Evolutionary conservation across 1,140 invertebrate genomes (phyloP), one percentile per base, ranked within the genome.

Genomic region (Temnothorax longispinosus): DNA sequence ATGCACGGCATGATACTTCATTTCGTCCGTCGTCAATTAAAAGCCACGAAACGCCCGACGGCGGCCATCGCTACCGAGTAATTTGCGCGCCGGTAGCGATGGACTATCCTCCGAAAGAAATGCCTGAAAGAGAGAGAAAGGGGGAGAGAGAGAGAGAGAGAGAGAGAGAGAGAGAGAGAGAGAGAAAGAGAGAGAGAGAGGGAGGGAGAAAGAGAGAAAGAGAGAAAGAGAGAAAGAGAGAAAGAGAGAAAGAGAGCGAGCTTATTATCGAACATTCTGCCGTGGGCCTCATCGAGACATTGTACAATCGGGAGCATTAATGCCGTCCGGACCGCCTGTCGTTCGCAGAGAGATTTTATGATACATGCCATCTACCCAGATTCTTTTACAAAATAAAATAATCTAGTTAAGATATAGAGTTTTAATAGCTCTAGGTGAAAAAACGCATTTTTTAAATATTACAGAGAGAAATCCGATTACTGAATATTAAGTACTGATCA

Each of bases 1-100:
- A 82, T 77, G 52, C 69, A 44, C 69, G 62, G 65, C 75, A 87
- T 81, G 60, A 78, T 77, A 64, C 76, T 69, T 52, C 67, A 50
- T 65, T 88, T 87, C 80, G 64, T 88, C 78, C 72, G 82, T 85
- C 86, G 86, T 90, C 86, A 88, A 89, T 92, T 91, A 85, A 88
- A 84, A 90, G 64, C 62, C 67, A 76, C 60, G 80, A 88, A 87
- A 88, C 77, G 80, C 80, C 80, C 69, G 80, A 72, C 82, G 58
- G 81, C 82, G 58, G 81, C 65, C 85, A 69, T 87, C 38, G 52
- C 50, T 54, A 27, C 50, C 56, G 54, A 67, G 44, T 67, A 67
- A 87, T 87, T 87, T 81, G 58, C 67, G 62, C 41, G 67, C 47
- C 50, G 35, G 65, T 77, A 67, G 81, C 85, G 67, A 58, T 15